A percentile compares a stretch with the other conserved stretches of the same genome.
Evolutionary conservation across 2,888 invertebrate species (phyloP).

Genomic region (Lasioglossum lativentre): DNA sequence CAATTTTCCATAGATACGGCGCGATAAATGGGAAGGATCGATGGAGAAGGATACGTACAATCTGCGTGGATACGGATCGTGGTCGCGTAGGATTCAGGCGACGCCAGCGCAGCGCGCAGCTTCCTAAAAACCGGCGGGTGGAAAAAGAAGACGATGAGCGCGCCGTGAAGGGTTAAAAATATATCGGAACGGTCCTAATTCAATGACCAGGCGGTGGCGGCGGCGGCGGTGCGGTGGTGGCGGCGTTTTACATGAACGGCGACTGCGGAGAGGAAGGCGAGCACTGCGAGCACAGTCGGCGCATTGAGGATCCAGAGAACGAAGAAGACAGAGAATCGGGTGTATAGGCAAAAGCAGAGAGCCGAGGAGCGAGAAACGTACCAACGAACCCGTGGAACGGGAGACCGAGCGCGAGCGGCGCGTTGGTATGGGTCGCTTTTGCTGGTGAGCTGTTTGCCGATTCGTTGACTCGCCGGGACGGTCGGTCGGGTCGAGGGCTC

Average conservation of each 20-base stretch:
- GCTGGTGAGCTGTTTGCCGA: constrained; percentile 48
- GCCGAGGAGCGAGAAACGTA: not conserved
- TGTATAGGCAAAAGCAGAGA: not conserved
- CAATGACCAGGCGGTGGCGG: constrained; percentile 44
- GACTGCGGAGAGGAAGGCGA: constrained; percentile 25
- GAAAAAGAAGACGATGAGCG: constrained; percentile 16
- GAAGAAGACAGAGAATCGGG: not conserved
- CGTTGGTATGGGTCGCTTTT: constrained; percentile 26
- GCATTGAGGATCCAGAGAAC: constrained; percentile 56
- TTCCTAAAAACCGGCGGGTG: constrained; percentile 4
- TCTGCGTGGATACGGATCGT: not conserved
- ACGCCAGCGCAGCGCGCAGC: too few species aligned
- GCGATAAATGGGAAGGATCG: not conserved
- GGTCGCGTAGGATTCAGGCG: not conserved
- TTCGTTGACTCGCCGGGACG: constrained; percentile 57
- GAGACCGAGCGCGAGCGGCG: constrained; percentile 29
- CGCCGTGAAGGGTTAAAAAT: constrained; percentile 48
- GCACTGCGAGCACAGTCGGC: constrained; percentile 63
- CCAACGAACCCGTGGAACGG: constrained; percentile 14
- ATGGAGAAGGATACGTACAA: not conserved
- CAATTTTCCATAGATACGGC: not conserved
- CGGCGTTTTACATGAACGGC: constrained; percentile 55
- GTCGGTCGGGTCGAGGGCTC: constrained; percentile 50
- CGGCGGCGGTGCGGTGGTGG: constrained; percentile 12
- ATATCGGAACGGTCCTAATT: constrained; percentile 53